A percentile compares a stretch with the other conserved stretches of the same genome.
These are phyloP conservation scores for Neostethus bicornis DNA, from an alignment of 2,797 vertebrate species.

Conservation along the genomic window DNA sequence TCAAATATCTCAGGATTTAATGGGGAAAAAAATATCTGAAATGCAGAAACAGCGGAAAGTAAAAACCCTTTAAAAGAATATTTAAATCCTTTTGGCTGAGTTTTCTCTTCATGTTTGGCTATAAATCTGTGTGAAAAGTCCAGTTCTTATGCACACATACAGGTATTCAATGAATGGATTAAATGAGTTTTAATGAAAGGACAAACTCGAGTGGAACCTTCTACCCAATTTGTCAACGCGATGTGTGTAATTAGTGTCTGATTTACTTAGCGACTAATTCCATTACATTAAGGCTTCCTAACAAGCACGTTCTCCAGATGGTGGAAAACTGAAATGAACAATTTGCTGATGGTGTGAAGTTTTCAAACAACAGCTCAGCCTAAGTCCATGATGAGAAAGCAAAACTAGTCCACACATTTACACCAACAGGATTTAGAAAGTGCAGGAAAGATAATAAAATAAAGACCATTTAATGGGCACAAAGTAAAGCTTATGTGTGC, in stretches of 20 bases:
- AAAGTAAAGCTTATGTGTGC: not conserved
- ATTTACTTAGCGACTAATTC: conserved; percentile 52
- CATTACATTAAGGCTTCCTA: conserved; percentile 25
- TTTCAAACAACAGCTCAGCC: conserved; percentile 12
- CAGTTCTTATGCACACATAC: not conserved
- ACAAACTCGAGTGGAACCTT: conserved; percentile 22
- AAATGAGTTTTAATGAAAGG: conserved; percentile 4
- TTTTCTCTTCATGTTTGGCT: conserved; percentile 8
- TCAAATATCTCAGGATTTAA: conserved; percentile 3
- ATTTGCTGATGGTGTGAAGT: conserved; percentile 1
- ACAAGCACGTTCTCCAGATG: conserved; percentile 2
- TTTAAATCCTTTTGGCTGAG: not conserved
- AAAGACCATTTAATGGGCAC: not conserved
- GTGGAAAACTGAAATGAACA: conserved; percentile 19
- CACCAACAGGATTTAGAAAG: conserved; percentile 8
- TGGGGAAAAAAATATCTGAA: not conserved
- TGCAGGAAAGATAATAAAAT: conserved; percentile 1
- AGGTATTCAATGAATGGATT: conserved; percentile 8
- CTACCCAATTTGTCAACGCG: conserved; percentile 37
- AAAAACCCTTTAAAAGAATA: not conserved
- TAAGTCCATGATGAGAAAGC: not conserved
- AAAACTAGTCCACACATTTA: conserved; percentile 13
- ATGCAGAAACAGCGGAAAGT: not conserved
- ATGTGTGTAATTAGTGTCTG: conserved; percentile 41
- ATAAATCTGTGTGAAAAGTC: too few species aligned